Evolutionary conservation across 2,797 vertebrate genomes (phyloP).

Genomic region (Etheostoma perlongum): DNA sequence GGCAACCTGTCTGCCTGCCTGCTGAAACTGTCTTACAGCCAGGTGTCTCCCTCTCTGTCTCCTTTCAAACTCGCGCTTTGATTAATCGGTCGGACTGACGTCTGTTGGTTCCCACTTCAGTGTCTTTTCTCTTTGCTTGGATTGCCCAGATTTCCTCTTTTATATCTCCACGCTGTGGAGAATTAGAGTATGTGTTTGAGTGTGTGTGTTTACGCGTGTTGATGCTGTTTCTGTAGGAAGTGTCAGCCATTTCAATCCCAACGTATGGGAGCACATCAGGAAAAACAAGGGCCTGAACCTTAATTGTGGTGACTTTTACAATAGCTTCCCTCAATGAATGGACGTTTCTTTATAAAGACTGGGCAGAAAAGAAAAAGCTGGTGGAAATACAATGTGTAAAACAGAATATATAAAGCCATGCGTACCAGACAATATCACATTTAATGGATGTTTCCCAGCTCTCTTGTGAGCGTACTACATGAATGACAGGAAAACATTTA

Average conservation of each 20-base stretch:
- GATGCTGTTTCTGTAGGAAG: conserved; percentile 84
- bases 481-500: conserved; percentile 45
- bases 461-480: conserved; percentile 41
- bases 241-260: conserved; percentile 85
- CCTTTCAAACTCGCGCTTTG: conserved; percentile 45
- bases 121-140: conserved; percentile 57
- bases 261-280: conserved; percentile 73
- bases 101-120: conserved; percentile 56
- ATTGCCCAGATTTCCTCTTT: conserved; percentile 55
- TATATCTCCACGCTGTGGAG: conserved; percentile 26
- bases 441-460: conserved; percentile 58
- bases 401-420: conserved; percentile 79
- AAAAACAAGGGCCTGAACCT: conserved; percentile 70
- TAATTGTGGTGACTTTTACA: conserved; percentile 60
- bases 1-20: conserved; percentile 47
- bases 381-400: conserved; percentile 69
- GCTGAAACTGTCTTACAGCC: conserved; percentile 50
- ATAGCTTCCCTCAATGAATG: conserved; percentile 63
- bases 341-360: conserved; percentile 52
- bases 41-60: conserved; percentile 15
- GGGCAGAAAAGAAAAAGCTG: conserved; percentile 38
- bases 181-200: conserved; percentile 3
- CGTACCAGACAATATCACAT: conserved; percentile 69
- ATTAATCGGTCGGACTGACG: conserved; percentile 58
- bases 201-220: conserved; percentile 35